phyloP scores from a whole-genome alignment of 2,113 vertebrate species.

The Eonycteris spelaea region DNA sequence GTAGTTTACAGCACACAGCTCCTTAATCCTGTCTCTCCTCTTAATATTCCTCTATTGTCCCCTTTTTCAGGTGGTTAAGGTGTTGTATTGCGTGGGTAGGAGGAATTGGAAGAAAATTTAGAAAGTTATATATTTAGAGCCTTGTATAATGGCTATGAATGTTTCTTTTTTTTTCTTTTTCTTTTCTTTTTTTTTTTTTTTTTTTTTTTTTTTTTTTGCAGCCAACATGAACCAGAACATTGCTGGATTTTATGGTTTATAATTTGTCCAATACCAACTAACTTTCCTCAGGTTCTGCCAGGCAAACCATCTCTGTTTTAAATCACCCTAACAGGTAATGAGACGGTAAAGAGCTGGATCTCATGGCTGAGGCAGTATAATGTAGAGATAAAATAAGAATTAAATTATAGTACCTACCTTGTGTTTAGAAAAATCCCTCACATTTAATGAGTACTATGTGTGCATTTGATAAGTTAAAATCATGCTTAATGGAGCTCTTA shows the following conservation, averaged over 20 bases:
- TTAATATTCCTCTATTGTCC: neutral
- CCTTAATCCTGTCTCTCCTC: neutral
- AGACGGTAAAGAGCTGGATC: neutral
- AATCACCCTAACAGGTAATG: neutral
- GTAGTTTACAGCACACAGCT: neutral
- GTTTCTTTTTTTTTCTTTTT: neutral
- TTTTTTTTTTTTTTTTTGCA: neutral
- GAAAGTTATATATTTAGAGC: neutral
- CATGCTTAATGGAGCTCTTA: neutral
- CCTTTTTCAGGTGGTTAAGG: neutral
- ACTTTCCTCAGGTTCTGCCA: neutral
- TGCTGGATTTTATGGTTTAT: neutral
- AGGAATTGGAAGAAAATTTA: neutral
- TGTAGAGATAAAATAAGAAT: neutral
- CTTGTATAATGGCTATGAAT: neutral
- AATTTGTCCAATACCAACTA: neutral
- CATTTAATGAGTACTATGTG: neutral
- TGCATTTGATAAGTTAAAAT: neutral
- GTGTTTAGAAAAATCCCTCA: neutral
- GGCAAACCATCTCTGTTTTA: neutral
- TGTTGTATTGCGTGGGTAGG: neutral
- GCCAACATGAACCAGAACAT: neutral
- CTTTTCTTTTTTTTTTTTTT: too few species aligned
- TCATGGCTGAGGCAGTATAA: neutral
- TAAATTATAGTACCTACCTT: neutral